phyloP scores from a whole-genome alignment of 2,888 invertebrate genomes.

The Darwinula stevensoni region DNA sequence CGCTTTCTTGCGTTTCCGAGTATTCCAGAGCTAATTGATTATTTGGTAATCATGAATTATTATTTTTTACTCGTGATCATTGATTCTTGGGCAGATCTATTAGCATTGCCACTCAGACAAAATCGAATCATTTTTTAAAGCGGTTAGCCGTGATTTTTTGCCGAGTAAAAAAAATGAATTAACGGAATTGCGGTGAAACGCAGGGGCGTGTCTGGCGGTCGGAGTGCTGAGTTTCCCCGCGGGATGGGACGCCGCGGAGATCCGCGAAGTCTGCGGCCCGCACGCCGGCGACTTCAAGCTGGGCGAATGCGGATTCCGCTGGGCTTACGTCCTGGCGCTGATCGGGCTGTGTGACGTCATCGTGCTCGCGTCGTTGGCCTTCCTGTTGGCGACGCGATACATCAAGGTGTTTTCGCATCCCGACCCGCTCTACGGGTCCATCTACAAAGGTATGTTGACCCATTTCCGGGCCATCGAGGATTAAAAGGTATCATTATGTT shows the following conservation, averaged over 20 bases:
- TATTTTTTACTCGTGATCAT: too few species aligned
- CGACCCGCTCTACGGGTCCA: slow-evolving; percentile 19
- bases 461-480: too few species aligned
- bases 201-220: slow-evolving; percentile 58
- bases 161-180: too few species aligned
- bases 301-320: slow-evolving; percentile 62
- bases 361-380: slow-evolving; percentile 61
- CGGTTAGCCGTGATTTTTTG: too few species aligned
- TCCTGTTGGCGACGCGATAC: slow-evolving; percentile 69
- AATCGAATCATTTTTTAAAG: too few species aligned
- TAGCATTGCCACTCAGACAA: too few species aligned
- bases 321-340: slow-evolving; percentile 76
- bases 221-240: slow-evolving; percentile 68
- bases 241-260: slow-evolving; percentile 58
- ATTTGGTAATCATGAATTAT: too few species aligned
- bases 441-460: slow-evolving; percentile 40
- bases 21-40: too few species aligned
- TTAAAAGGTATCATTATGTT: too few species aligned
- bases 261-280: slow-evolving; percentile 62
- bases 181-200: too few species aligned
- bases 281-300: slow-evolving; percentile 28
- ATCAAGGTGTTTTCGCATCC: slow-evolving; percentile 54
- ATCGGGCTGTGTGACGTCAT: slow-evolving; percentile 57
- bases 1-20: too few species aligned
- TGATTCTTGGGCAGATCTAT: too few species aligned